Conservation (phyloP, 2,113 vertebrate species). For the Pluvialis apricaria region DNA sequence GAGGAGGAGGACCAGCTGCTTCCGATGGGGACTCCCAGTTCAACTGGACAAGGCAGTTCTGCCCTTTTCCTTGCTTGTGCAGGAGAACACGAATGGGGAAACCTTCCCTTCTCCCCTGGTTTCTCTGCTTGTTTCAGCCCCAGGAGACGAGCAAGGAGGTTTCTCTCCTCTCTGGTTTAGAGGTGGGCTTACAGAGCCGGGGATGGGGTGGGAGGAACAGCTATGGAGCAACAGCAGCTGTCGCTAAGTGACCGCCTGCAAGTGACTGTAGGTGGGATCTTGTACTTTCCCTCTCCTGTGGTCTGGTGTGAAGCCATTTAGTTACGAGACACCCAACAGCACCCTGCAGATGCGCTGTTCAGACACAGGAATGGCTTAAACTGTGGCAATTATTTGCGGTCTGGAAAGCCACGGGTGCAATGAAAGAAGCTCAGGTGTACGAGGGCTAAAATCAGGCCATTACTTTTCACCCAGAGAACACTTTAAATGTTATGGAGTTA, state of each 20-base stretch:
- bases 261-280: background rate
- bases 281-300: background rate
- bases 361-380: accelerated
- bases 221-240: background rate
- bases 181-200: accelerated
- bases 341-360: background rate
- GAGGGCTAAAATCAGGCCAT: background rate
- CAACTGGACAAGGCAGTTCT: accelerated
- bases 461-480: background rate
- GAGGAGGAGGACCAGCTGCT: background rate
- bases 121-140: background rate
- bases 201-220: background rate
- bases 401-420: background rate
- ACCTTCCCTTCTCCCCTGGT: accelerated
- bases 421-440: background rate
- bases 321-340: background rate
- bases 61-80: background rate
- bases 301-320: accelerated
- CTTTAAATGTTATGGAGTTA: background rate
- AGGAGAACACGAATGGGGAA: background rate
- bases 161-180: background rate
- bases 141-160: background rate
- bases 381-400: accelerated
- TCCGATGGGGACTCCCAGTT: background rate
- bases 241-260: background rate